Conservation (phyloP, 2,113 vertebrate genomes). For the Brachypodius melanocephalos region DNA sequence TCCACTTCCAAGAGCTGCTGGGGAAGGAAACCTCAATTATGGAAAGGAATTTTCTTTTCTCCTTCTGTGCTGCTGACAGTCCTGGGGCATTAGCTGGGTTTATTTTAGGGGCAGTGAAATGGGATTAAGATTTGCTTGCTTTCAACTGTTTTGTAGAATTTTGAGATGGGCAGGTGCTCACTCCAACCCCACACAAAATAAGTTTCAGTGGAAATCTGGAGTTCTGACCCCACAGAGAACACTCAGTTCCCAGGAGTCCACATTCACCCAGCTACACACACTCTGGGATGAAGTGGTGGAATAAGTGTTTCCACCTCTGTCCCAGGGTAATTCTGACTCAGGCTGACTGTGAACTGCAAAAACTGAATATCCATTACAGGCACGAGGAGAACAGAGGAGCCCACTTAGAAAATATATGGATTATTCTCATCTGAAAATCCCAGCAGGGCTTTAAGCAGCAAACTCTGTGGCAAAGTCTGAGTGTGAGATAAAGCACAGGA, state of each 20-base stretch:
- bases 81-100: neutral
- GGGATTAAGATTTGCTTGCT: neutral
- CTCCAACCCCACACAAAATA: neutral
- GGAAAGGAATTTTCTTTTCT: neutral
- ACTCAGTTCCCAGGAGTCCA: neutral
- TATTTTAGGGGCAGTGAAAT: neutral
- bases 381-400: neutral
- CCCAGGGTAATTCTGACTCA: neutral
- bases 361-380: neutral
- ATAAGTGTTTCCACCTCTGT: neutral
- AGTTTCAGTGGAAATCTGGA: neutral
- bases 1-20: neutral
- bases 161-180: neutral
- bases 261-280: neutral
- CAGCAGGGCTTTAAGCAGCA: neutral
- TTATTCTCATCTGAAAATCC: neutral
- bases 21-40: neutral
- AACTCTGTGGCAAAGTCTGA: neutral
- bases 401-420: neutral
- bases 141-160: neutral
- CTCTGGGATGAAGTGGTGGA: fast-evolving
- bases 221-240: neutral
- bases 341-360: neutral
- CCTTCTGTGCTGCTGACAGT: neutral
- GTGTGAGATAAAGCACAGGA: neutral